Base-by-base conservation (phyloP, 2,888 invertebrate species). In the Calephelis perditalis region DNA sequence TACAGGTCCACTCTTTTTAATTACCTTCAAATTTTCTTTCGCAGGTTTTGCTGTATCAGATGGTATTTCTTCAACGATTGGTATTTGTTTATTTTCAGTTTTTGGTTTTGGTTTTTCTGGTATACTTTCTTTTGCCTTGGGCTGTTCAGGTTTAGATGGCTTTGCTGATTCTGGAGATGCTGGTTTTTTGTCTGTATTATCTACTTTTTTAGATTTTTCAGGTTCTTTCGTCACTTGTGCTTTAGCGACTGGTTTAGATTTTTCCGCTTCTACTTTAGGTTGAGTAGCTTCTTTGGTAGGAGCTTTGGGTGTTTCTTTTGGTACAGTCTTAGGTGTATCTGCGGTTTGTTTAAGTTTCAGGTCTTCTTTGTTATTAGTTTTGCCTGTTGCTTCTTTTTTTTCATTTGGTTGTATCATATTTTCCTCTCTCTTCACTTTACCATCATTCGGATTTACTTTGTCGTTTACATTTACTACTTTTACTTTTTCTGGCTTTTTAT, bases 1-100 rank as follows among this genome's bases (percentile, higher is more conserved):
- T 35, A 81, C 74, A 2, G 91, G 91, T 9, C 93, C 93, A 62
- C 84, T 91, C 70, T 91, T 92, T 71, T 89, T 93, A 62, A 93
- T 93, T 4, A 93, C 92, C 79, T 92, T 93, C 37, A 93, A 82
- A 57, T 86, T 92, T 67, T 92, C 91, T 63, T 86, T 84, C 68
- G 77, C 77, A 0, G 93, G 92, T 61, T 92, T 91, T 26, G 79
- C 77, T 0, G 91, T 92, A 69, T 93, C 93, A 0, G 85, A 82
- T 3, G 86, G 84, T 63, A 92, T 91, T 57, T 91, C 82, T 73
- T 93, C 93, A 62, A 79, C 81, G 10, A 93, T 90, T 5, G 93
- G 93, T 62, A 84, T 87, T 67, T 78, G 66, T 54, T 71, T 69
- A 2, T 62, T 11, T 66, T 57, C 62, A 15, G 58, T 11, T 63